These are phyloP conservation scores for Epicauta chinensis DNA, from an alignment of 1,140 invertebrate species.

Conservation along the genomic window DNA sequence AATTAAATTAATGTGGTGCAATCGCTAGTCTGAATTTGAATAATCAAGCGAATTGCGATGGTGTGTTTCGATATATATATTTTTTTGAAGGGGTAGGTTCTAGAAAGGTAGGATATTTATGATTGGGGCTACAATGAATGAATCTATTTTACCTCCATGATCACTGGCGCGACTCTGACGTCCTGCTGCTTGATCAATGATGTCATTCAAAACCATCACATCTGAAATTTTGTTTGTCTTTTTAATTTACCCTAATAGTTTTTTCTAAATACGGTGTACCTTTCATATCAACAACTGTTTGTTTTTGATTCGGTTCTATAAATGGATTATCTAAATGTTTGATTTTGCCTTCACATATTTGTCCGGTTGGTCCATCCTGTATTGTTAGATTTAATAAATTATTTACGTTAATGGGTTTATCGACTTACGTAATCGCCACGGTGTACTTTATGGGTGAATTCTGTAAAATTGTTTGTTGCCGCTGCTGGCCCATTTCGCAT, in stretches of 20 bases:
- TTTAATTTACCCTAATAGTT: not conserved
- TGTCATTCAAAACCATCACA: conserved; percentile 96
- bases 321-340: conserved; percentile 89
- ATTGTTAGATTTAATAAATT: not conserved
- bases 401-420: not conserved
- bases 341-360: conserved; percentile 53
- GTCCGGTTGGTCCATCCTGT: conserved; percentile 38
- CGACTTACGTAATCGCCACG: conserved; percentile 61
- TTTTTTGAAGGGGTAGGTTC: not conserved
- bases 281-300: conserved; percentile 90
- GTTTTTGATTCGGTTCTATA: conserved; percentile 78
- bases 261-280: conserved; percentile 44
- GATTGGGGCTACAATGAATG: conserved; percentile 1
- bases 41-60: conserved; percentile 39
- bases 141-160: conserved; percentile 67
- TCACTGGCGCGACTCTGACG: conserved; percentile 77
- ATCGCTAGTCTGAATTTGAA: conserved; percentile 20
- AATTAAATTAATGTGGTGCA: conserved; percentile 14
- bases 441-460: conserved; percentile 61
- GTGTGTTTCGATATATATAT: conserved; percentile 19
- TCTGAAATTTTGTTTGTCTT: conserved; percentile 57
- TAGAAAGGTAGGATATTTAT: not conserved
- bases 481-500: conserved; percentile 58
- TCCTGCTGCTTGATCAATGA: conserved; percentile 91
- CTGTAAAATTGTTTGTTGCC: conserved; percentile 52